phyloP scores from a whole-genome alignment of 2,888 invertebrate genomes.

The Cephus rjabovi region DNA sequence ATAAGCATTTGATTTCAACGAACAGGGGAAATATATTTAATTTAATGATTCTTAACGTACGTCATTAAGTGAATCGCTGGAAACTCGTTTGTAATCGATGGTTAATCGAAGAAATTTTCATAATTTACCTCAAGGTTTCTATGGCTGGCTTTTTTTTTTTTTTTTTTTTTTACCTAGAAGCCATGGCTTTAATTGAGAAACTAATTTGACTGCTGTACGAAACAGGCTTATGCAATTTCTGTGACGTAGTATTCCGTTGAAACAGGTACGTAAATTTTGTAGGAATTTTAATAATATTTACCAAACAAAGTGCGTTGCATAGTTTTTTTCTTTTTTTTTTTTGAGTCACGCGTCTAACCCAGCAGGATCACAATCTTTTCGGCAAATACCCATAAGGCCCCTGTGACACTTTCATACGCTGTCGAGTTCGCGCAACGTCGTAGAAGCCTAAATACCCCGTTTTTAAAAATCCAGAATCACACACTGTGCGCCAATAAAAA shows the following conservation, averaged over 20 bases:
- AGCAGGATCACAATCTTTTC: background rate
- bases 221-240: background rate
- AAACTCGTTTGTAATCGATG: background rate
- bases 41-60: background rate
- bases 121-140: background rate
- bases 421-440: background rate
- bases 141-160: background rate
- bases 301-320: background rate
- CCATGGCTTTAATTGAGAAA: background rate
- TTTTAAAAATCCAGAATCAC: background rate
- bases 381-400: background rate
- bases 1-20: background rate
- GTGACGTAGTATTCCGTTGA: background rate
- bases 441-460: background rate
- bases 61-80: background rate
- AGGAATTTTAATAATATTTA: background rate
- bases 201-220: background rate
- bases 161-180: background rate
- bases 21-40: background rate
- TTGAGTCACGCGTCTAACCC: background rate
- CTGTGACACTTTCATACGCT: background rate
- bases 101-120: background rate
- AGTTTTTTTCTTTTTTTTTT: background rate
- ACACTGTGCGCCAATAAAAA: background rate
- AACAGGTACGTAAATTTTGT: background rate